Base-by-base conservation (phyloP, 2,797 vertebrate genomes). In the Cryptoblepharus egeriae region DNA sequence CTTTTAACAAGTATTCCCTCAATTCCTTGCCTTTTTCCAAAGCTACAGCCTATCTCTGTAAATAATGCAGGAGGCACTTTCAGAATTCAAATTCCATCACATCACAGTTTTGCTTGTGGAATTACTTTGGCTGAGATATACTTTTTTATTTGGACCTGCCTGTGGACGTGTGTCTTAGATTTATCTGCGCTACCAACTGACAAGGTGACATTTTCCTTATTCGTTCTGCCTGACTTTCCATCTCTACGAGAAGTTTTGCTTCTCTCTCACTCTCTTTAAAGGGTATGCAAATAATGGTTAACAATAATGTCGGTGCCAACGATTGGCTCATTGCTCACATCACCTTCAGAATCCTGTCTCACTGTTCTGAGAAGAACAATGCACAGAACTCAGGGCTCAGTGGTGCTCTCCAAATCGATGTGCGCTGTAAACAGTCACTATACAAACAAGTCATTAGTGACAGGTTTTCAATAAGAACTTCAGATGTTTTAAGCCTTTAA, bases 401-500 rank as follows among this genome's bases (percentile, higher is more conserved):
- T 0, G 0, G 80, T 77, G 77, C 82, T 4, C 63, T 85, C 63
- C 39, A 16, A 63, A 87, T 58, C 76, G 82, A 87, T 49, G 24
- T 1, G 55, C 0, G 0, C 68, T 69, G 1, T 1, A 82, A 82
- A n/a, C 76, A 88, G 79, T 85, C 81, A 83, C 61, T 77, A 73
- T 72, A 12, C 22, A 69, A 57, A 73, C 61, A 80, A 90, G 87
- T 85, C 60, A 83, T 49, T 73, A 86, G 88, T 86, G 87, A 63
- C 63, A 88, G 69, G 69, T 89, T 90, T 88, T 87, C 88, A 73
- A 37, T 42, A 52, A 0, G 1, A 83, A 91, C 72, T 84, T 82
- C 35, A 61, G 58, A 20, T 49, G 32, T 90, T 88, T 80, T 55
- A 76, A 78, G 39, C n/a, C 74, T 91, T 93, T 91, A 58, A 88